phyloP scores from a whole-genome alignment of 2,113 vertebrate species.

The Polypterus bichir region DNA sequence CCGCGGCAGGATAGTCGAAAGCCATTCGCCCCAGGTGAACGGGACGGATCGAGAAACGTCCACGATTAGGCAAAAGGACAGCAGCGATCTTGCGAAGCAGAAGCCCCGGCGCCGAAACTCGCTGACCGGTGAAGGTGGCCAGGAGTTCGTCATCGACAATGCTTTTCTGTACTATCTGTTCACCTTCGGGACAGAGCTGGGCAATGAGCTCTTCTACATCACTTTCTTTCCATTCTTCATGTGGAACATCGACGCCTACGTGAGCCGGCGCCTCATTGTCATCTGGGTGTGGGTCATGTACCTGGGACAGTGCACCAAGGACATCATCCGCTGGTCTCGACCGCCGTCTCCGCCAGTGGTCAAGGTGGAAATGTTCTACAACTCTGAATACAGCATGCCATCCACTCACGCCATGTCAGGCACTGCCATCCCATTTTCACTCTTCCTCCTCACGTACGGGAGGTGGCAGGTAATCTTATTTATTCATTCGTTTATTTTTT shows the following conservation, averaged over 20 bases:
- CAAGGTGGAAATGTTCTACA: constrained; percentile 93
- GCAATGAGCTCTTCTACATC: constrained; percentile 91
- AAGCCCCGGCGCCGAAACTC: constrained; percentile 74
- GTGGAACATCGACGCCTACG: constrained; percentile 82
- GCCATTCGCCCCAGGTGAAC: too few species aligned
- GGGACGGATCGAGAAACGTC: neutral
- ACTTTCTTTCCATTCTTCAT: constrained; percentile 82
- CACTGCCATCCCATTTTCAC: constrained; percentile 78
- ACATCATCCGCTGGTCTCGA: constrained; percentile 76
- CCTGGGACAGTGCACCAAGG: constrained; percentile 94
- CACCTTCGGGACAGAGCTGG: constrained; percentile 81
- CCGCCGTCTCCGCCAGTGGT: constrained; percentile 85
- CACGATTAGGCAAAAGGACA: neutral
- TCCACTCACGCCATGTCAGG: constrained; percentile 97
- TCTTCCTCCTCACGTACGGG: constrained; percentile 72
- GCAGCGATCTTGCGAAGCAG: constrained; percentile 10
- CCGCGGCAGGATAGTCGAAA: constrained; percentile 8
- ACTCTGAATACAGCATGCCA: constrained; percentile 97
- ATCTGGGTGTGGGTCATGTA: constrained; percentile 97
- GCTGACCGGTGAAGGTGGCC: constrained; percentile 63
- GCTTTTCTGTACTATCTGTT: constrained; percentile 76
- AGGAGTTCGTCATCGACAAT: constrained; percentile 66
- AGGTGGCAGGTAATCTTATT: constrained; percentile 76
- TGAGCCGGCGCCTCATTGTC: constrained; percentile 70
- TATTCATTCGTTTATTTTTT: neutral